phyloP scores from a whole-genome alignment of 2,797 vertebrate species.

The Xenentodon cancila region DNA sequence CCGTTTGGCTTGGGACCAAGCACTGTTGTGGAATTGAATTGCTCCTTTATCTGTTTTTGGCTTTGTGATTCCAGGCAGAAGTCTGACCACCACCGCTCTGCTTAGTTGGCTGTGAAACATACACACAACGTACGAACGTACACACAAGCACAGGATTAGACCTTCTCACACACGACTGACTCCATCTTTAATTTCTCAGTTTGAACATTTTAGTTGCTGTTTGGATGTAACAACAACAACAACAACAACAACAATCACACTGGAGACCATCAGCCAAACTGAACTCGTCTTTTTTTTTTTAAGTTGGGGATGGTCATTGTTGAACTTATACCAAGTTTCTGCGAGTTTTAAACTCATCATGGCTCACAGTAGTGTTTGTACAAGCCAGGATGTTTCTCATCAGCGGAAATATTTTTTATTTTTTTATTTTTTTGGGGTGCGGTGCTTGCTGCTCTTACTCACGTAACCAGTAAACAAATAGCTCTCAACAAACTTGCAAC shows the following conservation, averaged over 20 bases:
- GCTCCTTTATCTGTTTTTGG: constrained; percentile 75
- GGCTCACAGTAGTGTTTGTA: too few relatives aligned
- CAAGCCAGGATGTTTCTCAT: not conserved
- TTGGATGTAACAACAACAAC: constrained; percentile 57
- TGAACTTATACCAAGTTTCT: constrained; percentile 21
- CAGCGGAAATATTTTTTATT: too few relatives aligned
- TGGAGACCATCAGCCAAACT: constrained; percentile 8
- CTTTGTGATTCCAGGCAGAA: constrained; percentile 74
- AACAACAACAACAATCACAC: constrained; percentile 21
- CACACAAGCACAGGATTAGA: constrained; percentile 65
- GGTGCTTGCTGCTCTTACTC: too few relatives aligned
- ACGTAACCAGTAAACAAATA: too few relatives aligned
- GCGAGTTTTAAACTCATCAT: constrained; percentile 14
- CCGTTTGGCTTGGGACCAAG: constrained; percentile 69
- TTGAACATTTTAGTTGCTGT: constrained; percentile 63
- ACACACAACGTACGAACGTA: constrained; percentile 43
- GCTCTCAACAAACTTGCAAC: too few relatives aligned
- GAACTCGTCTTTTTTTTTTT: constrained; percentile 37
- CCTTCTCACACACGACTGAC: constrained; percentile 64
- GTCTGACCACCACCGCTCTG: constrained; percentile 70
- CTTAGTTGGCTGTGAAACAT: constrained; percentile 62
- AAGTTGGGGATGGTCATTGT: constrained; percentile 34
- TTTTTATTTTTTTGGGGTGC: too few relatives aligned
- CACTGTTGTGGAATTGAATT: constrained; percentile 77
- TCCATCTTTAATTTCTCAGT: constrained; percentile 75